phyloP scores from a whole-genome alignment of 2,797 vertebrate genomes.

The Gallinago solitaria region DNA sequence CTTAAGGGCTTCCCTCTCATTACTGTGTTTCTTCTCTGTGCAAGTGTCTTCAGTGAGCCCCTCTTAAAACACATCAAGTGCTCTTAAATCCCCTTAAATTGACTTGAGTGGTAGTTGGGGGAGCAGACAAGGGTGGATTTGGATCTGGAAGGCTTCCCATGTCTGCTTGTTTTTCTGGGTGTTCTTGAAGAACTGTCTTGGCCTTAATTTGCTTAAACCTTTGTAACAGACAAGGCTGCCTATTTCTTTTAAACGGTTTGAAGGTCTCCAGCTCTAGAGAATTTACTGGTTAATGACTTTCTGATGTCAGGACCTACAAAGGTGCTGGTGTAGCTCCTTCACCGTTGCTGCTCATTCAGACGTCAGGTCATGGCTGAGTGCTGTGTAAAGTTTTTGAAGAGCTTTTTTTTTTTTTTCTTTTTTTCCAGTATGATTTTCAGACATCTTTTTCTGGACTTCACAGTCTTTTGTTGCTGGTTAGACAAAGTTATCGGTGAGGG shows the following conservation, averaged over 20 bases:
- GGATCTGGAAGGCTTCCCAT: not conserved
- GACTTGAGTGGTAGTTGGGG: not conserved
- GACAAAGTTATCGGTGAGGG: not conserved
- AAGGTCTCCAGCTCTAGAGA: not conserved
- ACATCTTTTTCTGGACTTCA: not conserved
- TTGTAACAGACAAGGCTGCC: not conserved
- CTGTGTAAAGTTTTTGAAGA: not conserved
- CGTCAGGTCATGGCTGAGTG: accelerated
- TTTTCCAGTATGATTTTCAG: not conserved
- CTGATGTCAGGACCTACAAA: not conserved
- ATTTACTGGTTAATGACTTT: not conserved
- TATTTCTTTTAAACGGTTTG: not conserved
- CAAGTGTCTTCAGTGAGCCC: not conserved
- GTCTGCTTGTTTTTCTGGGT: not conserved
- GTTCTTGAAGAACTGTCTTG: not conserved
- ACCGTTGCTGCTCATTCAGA: not conserved
- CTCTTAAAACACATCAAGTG: not conserved
- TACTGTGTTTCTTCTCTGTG: not conserved
- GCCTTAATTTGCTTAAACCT: not conserved
- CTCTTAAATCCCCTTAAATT: not conserved
- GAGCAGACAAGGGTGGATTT: not conserved
- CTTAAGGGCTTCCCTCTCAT: not conserved
- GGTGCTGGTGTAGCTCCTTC: not conserved
- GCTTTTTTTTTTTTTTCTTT: too few relatives aligned
- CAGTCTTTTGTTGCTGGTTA: not conserved